Evolutionary conservation across 2,113 vertebrate species (phyloP).

Genomic region (Rousettus leschenaultii): DNA sequence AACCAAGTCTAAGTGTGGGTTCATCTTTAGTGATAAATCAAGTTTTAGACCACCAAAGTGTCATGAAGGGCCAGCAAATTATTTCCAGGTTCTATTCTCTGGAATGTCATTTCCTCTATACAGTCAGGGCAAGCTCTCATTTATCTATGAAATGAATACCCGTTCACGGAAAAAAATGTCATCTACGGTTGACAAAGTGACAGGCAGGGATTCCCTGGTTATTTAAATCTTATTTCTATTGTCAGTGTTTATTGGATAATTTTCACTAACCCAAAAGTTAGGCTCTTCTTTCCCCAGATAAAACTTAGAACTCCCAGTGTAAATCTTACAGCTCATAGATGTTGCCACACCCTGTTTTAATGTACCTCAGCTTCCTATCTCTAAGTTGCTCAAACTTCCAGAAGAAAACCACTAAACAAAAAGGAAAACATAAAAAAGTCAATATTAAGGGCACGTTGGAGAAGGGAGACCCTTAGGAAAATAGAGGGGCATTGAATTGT

Average conservation of each 20-base stretch:
- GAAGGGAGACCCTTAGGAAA: not conserved
- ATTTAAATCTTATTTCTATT: not conserved
- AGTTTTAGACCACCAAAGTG: not conserved
- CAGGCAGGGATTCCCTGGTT: not conserved
- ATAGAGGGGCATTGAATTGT: not conserved
- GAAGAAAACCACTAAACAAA: accelerated
- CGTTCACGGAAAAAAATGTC: not conserved
- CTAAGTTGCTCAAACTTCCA: not conserved
- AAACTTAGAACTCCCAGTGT: not conserved
- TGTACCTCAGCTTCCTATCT: not conserved
- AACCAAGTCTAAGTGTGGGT: not conserved
- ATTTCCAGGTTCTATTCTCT: not conserved
- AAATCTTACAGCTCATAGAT: not conserved
- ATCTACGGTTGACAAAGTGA: not conserved
- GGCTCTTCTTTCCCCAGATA: accelerated
- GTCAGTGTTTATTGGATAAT: not conserved
- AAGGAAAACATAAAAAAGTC: not conserved
- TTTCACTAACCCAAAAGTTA: not conserved
- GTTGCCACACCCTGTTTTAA: accelerated
- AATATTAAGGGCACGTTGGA: not conserved
- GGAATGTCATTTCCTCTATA: not conserved
- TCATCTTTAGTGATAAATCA: not conserved
- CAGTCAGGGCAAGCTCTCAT: not conserved
- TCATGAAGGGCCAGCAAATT: not conserved
- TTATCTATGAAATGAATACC: not conserved